Base-by-base conservation (phyloP, 2,888 invertebrate genomes). In the Metopia argyrocephala region DNA sequence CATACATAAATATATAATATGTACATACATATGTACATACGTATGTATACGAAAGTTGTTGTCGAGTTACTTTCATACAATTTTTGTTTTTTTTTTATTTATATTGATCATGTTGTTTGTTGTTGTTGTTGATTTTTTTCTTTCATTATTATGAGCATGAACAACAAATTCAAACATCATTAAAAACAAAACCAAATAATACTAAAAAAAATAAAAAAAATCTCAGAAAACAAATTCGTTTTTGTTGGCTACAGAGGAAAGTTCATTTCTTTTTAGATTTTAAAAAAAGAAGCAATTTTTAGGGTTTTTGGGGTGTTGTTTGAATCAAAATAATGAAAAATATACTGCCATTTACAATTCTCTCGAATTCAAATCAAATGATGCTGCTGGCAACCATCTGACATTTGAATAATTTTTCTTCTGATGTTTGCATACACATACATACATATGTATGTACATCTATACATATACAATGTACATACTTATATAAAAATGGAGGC, bases 61-160 rank as follows among this genome's bases (percentile, higher is more conserved):
- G 69, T 66, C 25, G 74, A 74, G 70, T 73, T 76, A 74, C 65
- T 64, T 74, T 78, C 70, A 62, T 21, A 56, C 52, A 25, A 57
- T 31, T 46, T 50, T 59, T 31, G 48, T 1, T 68, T 31, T 12
- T 1, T 31, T 38, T 12, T 38, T 38, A 38, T 38, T 38, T 23
- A 54, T 27, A 27, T 54, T 25, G 48, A 59, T 48, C 21, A 46
- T 18, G 50, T 68, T 38, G 15, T 62, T 74, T 59, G 59, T 61
- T 59, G 54, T 65, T 75, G 21, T 21, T 76, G 18, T 50, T 68
- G n/a, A 71, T 38, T 38, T 38, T 38, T 38, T 62, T 38, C 48
- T 56, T 62, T 48, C 64, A 68, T 74, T 76, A 70, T 76, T 69
- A 75, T 68, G 64, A 66, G 65, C 65, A 81, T 76, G 80, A 80